Base-by-base conservation (phyloP, 2,113 vertebrate species). In the Catharus fuscescens region DNA sequence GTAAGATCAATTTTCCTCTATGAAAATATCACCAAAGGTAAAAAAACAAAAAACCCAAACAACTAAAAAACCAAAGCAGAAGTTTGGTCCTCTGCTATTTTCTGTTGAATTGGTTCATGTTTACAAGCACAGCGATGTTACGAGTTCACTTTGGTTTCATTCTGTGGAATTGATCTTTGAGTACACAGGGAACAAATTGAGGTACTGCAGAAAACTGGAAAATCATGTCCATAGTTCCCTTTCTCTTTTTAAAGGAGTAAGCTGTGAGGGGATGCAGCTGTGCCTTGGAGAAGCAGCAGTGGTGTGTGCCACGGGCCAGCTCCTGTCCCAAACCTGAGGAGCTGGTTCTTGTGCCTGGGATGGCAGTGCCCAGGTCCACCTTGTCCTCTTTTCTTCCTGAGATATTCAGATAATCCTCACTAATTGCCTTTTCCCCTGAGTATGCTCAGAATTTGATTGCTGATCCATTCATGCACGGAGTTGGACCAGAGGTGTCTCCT, bases 111-210 rank as follows among this genome's bases (percentile, higher is more conserved):
- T 88, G 80, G 19, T 45, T 90, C 82, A 80, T 71, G 38, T 74
- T 81, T 67, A 81, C 72, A 89, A 89, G 61, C 31, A 3, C 73
- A 81, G 32, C 2, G 9, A 44, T 29, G 62, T 66, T 92, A 73
- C 72, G 70, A 62, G 80, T 82, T 94, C 71, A 50, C 2, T 2
- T 70, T 10, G 59, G 82, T 59, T 87, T 92, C 62, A 42, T 92
- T 92, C 76, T 50, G 62, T 73, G 67, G 59, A 82, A 96, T 83
- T 92, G 95, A 93, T 94, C 85, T 73, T 62, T 47, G 66, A 3
- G 4, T 61, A 64, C 79, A 62, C 48, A 45, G 59, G n/a, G 42
- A 78, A 65, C 42, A 86, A 90, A 93, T 12, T 18, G 47, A 94
- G 67, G 61, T 70, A 80, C 8, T 70, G 79, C n/a, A 59, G 66